Base-by-base conservation (phyloP, 2,113 vertebrate species). In the human region DNA sequence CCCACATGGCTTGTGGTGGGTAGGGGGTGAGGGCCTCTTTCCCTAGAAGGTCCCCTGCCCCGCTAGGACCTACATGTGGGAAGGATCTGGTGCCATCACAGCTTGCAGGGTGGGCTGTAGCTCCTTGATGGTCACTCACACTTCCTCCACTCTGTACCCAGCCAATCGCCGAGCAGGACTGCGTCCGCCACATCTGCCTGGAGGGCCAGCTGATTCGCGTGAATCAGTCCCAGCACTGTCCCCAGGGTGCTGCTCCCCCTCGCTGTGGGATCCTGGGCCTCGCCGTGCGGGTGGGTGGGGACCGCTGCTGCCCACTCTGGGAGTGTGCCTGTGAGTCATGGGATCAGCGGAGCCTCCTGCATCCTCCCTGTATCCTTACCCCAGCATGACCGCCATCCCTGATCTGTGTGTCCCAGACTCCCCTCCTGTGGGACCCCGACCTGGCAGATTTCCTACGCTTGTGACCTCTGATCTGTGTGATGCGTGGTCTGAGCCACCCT, bases 261-360 rank as follows among this genome's bases (percentile, higher is more conserved):
- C 99, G 98, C 98, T 99, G 99, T 85, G 99, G 99, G 93, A 98
- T 99, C 97, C 98, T 99, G 72, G 99, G 99, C 96, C 99, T 99
- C 3, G 99, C 99, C 0, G 84, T 99, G 55, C 99, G 99, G 96
- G 98, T 99, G 68, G 99, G 99, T 35, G 99, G 99, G 87, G 99
- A 99, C 98, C 99, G 98, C 96, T 99, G 99, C 98, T 99, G 99
- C 89, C 99, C 99, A 1, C 97, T 99, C 98, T 99, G 99, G 99
- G 99, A 99, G 96, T 99, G 99, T 97, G 99, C 99, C 98, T 99
- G 99, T 99, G 98, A 99, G 99, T 99, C 9, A 3, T 35, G 72
- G 48, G 9, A 35, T 23, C 73, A 8, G 23, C 1, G 0, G 32
- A n/a, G 1, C 48, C 76, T 75, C 38, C 59, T 0, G 4, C 25